Conservation (phyloP, 2,888 invertebrate species). For the Stictocephala bisonia region DNA sequence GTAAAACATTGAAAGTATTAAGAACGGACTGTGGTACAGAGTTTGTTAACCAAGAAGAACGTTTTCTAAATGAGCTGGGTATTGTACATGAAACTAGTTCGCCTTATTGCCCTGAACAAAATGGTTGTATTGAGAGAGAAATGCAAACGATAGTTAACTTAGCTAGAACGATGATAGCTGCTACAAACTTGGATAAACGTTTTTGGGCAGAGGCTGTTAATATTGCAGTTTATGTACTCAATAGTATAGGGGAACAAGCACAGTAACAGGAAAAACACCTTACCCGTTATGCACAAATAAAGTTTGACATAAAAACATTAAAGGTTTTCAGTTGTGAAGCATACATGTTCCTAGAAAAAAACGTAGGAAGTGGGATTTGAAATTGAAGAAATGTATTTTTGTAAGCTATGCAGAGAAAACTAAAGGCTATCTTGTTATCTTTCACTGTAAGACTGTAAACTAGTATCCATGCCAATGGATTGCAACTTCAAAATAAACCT, state of each 20-base stretch:
- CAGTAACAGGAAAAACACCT: not conserved
- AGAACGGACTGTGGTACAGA: not conserved
- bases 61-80: not conserved
- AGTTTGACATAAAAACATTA: not conserved
- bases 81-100: not conserved
- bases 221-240: not conserved
- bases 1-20: not conserved
- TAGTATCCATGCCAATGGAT: too few relatives aligned
- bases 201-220: not conserved
- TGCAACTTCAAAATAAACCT: too few relatives aligned
- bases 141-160: not conserved
- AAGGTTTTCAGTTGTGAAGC: not conserved
- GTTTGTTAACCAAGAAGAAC: not conserved
- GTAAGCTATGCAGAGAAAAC: not conserved
- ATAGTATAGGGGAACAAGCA: not conserved
- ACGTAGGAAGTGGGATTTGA: not conserved
- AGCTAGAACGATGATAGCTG: too few relatives aligned
- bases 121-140: slow-evolving; percentile 7
- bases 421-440: not conserved
- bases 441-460: too few relatives aligned
- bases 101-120: too few relatives aligned
- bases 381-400: not conserved
- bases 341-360: not conserved
- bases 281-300: not conserved
- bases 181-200: not conserved